Percentiles rank a stretch among this genome's conserved stretches.
These are phyloP conservation scores for Bemisia tabaci DNA, from an alignment of 1,140 invertebrate species.

Conservation along the genomic window DNA sequence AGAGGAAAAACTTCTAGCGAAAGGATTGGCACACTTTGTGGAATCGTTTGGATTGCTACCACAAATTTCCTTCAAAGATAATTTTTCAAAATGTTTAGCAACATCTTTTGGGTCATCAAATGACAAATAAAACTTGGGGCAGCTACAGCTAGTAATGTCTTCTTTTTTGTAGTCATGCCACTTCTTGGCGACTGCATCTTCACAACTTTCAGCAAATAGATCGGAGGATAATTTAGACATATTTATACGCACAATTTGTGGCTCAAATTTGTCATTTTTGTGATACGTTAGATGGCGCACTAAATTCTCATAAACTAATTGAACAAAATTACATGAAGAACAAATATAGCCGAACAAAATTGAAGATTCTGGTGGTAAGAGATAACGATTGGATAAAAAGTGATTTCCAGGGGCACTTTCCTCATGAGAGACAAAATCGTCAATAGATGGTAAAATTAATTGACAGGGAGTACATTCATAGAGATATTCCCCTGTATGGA, in stretches of 20 bases:
- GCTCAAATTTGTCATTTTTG: neutral
- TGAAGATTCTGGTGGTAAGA: neutral
- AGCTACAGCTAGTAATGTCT: neutral
- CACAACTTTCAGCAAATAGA: neutral
- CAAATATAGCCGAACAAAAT: neutral
- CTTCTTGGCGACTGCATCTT: neutral
- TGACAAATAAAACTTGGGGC: neutral
- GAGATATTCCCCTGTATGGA: slow-evolving; percentile 6
- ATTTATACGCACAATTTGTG: neutral
- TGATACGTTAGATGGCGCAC: neutral
- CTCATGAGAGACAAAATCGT: neutral
- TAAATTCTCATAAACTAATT: neutral
- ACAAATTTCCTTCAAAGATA: neutral
- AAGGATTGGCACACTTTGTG: too few species aligned
- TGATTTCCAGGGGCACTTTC: neutral
- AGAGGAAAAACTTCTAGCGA: too few species aligned
- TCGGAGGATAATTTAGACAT: neutral
- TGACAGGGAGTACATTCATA: neutral
- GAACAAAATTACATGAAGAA: neutral
- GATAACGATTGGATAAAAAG: neutral
- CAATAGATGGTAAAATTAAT: neutral
- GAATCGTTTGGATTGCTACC: too few species aligned
- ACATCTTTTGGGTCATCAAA: neutral
- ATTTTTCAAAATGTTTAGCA: neutral
- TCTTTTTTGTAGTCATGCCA: neutral